Evolutionary conservation across 2,113 vertebrate genomes (phyloP).

Genomic region (Passerina amoena): DNA sequence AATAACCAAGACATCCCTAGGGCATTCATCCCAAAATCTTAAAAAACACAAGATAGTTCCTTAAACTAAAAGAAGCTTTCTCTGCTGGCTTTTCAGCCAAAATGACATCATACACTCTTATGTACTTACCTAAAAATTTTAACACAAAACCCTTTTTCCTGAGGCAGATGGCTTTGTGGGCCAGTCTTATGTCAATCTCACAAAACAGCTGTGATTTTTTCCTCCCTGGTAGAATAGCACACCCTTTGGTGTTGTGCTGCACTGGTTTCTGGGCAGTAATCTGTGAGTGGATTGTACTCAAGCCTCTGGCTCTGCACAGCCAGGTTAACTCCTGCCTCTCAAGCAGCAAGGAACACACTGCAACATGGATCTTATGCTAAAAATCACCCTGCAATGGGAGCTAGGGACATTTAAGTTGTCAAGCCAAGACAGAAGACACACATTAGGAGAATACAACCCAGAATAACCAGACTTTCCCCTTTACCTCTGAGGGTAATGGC

Average conservation of each 20-base stretch:
- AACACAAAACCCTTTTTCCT: background rate
- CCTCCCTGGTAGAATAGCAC: background rate
- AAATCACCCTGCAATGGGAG: conserved; percentile 23
- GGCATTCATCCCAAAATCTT: background rate
- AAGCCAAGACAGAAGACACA: conserved; percentile 13
- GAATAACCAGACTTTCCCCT: background rate
- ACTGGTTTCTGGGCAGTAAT: background rate
- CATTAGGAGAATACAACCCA: conserved; percentile 2
- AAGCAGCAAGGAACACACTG: background rate
- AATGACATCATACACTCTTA: background rate
- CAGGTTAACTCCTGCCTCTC: background rate
- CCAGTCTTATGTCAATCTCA: background rate
- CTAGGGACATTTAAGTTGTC: conserved; percentile 17
- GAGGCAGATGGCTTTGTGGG: background rate
- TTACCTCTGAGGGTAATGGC: conserved; percentile 2
- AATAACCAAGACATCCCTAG: background rate
- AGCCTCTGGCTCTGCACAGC: background rate
- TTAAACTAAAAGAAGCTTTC: background rate
- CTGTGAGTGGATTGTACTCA: background rate
- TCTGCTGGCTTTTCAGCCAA: background rate
- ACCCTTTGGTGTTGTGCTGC: background rate
- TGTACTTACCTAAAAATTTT: background rate
- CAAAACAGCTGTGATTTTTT: background rate
- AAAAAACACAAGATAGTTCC: background rate
- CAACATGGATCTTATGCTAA: conserved; percentile 27